These are phyloP conservation scores for Phylloscopus whistleri DNA, from an alignment of 2,113 vertebrate species.

Conservation along the genomic window DNA sequence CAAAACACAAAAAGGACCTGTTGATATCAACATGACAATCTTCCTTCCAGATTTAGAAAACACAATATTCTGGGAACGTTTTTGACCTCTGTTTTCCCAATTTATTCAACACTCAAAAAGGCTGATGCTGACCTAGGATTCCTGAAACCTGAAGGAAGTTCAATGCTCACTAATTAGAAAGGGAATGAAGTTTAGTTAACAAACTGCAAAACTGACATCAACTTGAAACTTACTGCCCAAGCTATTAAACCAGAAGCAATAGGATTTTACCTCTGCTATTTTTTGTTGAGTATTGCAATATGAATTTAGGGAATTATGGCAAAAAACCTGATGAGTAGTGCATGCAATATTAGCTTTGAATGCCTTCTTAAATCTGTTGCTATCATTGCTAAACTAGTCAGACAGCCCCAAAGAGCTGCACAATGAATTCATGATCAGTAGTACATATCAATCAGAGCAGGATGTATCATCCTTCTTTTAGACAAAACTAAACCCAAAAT, in stretches of 20 bases:
- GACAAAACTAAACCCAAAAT: not conserved
- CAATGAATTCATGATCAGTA: not conserved
- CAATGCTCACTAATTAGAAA: not conserved
- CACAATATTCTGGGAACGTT: fast-evolving
- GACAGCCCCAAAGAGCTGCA: not conserved
- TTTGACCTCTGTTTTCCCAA: not conserved
- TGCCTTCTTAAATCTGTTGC: not conserved
- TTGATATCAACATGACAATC: not conserved
- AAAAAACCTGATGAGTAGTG: not conserved
- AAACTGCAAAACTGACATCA: not conserved
- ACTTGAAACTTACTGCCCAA: not conserved
- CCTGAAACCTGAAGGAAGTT: not conserved
- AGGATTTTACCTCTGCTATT: not conserved
- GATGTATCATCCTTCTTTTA: not conserved
- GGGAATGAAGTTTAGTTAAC: not conserved
- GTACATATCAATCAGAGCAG: not conserved
- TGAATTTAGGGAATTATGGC: not conserved
- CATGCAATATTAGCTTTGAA: not conserved
- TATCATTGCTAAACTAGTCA: not conserved
- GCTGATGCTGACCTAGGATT: not conserved
- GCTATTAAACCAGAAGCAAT: not conserved
- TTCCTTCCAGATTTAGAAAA: not conserved
- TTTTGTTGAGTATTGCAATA: not conserved
- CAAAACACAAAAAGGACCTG: not conserved
- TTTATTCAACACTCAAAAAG: not conserved